These are phyloP conservation scores for Babylonia areolata DNA, from an alignment of 1,140 invertebrate genomes.

Conservation along the genomic window DNA sequence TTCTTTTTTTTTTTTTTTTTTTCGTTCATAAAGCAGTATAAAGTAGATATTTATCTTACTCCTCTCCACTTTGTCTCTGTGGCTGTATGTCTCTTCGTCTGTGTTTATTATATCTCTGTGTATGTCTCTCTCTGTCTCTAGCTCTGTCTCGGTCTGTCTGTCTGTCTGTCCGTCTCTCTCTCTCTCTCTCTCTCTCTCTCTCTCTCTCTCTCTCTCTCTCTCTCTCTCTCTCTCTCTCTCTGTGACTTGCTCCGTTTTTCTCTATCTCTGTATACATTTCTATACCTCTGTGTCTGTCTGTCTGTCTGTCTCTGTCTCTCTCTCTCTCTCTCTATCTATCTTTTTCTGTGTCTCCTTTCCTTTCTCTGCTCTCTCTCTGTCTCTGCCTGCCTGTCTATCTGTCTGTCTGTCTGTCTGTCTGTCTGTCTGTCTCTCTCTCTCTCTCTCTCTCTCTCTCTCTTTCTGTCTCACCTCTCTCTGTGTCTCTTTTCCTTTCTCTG, in stretches of 20 bases:
- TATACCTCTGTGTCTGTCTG: not conserved
- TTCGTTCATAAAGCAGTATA: too few relatives aligned
- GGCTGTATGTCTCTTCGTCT: not conserved
- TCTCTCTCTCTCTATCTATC: not conserved
- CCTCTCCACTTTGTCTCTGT: not conserved
- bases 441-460: not conserved
- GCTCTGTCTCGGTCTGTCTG: not conserved
- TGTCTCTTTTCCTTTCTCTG: not conserved
- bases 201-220: not conserved
- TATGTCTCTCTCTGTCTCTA: not conserved
- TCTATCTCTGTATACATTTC: not conserved
- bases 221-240: not conserved
- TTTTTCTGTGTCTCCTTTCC: not conserved
- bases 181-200: not conserved
- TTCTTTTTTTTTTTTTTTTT: too few relatives aligned
- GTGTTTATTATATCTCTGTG: not conserved
- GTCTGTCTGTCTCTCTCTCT: constrained; percentile 22
- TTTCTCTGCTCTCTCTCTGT: too few relatives aligned
- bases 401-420: not conserved
- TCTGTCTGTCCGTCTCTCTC: not conserved
- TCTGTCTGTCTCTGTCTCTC: not conserved
- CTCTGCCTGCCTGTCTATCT: not conserved
- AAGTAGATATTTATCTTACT: not conserved
- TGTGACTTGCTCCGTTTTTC: too few relatives aligned
- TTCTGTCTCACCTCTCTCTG: not conserved